Base-by-base conservation (phyloP, 2,888 invertebrate genomes). In the Chaitophorus viminalis region DNA sequence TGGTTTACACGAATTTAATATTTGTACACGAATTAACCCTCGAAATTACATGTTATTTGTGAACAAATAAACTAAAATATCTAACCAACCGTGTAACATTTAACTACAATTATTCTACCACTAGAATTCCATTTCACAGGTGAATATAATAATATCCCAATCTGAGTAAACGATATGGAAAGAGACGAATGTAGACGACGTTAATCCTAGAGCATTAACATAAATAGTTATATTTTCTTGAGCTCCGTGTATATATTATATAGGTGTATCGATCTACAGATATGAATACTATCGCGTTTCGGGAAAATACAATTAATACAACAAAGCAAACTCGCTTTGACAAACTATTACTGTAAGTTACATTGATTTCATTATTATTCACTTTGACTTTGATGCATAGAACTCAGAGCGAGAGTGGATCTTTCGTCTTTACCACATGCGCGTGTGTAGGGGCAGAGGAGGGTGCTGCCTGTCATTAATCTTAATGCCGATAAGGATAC, bases 311-410 rank as follows among this genome's bases (percentile, higher is more conserved):
- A 25, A 83, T 75, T 75, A 82, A 54, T n/a, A 75, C 29, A 83
- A 83, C 39, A 76, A 84, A 65, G 76, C 76, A 8, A 60, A 25
- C 60, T 29, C 18, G 74, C 65, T 76, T 76, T 65, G 39, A 65
- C 65, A 65, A 76, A 76, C 65, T 46, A 33, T 76, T 76, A 31
- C 72, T 78, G n/a, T 60, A 25, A 21, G 14, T 60, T 8, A 76
- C 76, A 65, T 76, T 76, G 76, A 65, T 84, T 84, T 76, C 84
- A 54, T 76, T 65, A 75, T 65, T 76, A 76, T 76, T 76, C 65
- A 18, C 83, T 84, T 84, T 84, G 83, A 84, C 83, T 84, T 84
- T 84, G 83, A 84, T 76, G 21, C 83, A 84, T 84, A 39, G 72
- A n/a, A 33, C 33, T 18, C 33, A 33, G 31, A 33, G 31, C 0